Evolutionary conservation across 2,113 vertebrate species (phyloP).

Genomic region (Calyptomena viridis): DNA sequence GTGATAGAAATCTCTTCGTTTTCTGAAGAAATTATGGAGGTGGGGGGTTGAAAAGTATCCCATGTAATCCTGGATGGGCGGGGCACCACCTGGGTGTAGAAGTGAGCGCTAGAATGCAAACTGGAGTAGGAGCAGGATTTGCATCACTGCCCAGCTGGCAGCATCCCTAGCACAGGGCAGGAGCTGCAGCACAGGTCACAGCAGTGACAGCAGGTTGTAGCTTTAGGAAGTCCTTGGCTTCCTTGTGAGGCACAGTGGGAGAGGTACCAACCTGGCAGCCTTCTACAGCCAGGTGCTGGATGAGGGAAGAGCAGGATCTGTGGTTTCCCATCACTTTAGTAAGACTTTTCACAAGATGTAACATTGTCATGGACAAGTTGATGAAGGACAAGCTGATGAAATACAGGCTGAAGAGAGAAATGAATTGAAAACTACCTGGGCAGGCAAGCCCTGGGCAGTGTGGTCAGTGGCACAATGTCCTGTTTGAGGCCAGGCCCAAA

Average conservation of each 20-base stretch:
- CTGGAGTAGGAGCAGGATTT: not conserved
- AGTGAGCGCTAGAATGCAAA: not conserved
- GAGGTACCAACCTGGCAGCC: not conserved
- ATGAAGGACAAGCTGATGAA: not conserved
- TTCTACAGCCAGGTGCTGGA: not conserved
- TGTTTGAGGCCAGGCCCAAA: not conserved
- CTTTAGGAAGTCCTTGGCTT: not conserved
- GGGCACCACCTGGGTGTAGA: not conserved
- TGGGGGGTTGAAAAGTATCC: not conserved
- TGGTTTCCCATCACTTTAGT: not conserved
- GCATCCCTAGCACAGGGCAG: not conserved
- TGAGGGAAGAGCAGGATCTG: not conserved
- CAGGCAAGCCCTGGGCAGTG: fast-evolving
- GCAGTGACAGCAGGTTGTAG: not conserved
- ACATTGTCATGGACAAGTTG: not conserved
- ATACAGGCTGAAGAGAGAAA: fast-evolving
- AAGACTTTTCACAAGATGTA: fast-evolving
- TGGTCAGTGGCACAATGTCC: not conserved
- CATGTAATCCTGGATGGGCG: not conserved
- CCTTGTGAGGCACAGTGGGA: fast-evolving
- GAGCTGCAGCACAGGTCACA: not conserved
- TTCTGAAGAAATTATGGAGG: not conserved
- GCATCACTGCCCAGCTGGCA: not conserved
- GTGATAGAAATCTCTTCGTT: not conserved
- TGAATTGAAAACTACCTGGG: not conserved